These are phyloP conservation scores for Drosophila trichaetosa DNA, from an alignment of 2,888 invertebrate species.

Conservation along the genomic window DNA sequence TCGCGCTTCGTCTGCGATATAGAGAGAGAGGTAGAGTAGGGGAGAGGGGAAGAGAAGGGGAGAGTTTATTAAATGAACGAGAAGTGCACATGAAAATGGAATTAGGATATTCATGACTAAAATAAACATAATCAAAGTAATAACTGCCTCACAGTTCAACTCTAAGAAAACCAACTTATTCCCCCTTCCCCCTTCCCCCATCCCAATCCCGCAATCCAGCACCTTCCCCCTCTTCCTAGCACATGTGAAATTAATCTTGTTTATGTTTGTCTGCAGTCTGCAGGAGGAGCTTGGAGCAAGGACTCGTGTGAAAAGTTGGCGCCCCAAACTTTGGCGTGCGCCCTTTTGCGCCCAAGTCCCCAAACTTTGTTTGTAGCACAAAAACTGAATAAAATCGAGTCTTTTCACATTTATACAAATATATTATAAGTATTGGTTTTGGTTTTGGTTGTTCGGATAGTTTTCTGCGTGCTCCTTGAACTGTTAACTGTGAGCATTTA, in stretches of 20 bases:
- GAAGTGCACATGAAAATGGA: slow-evolving; percentile 72
- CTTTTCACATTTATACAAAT: slow-evolving; percentile 45
- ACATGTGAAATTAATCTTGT: slow-evolving; percentile 82
- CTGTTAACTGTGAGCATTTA: slow-evolving; percentile 62
- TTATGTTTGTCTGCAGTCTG: slow-evolving; percentile 64
- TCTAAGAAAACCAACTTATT: not conserved
- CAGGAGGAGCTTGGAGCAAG: slow-evolving; percentile 25
- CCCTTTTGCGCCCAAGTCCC: slow-evolving; percentile 41
- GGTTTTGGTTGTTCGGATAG: slow-evolving; percentile 38
- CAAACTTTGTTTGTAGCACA: slow-evolving; percentile 38
- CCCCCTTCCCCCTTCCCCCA: slow-evolving; percentile 1
- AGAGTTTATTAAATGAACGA: slow-evolving; percentile 71
- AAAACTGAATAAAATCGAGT: slow-evolving; percentile 75
- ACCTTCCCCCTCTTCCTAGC: slow-evolving; percentile 11
- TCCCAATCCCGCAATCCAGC: too few relatives aligned
- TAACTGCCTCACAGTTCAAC: slow-evolving; percentile 52
- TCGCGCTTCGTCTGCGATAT: slow-evolving; percentile 52
- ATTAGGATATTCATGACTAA: slow-evolving; percentile 76
- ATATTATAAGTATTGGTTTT: slow-evolving; percentile 32
- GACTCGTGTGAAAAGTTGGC: slow-evolving; percentile 69
- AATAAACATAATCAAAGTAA: slow-evolving; percentile 80
- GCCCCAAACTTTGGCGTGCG: slow-evolving; percentile 51
- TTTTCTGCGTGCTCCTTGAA: slow-evolving; percentile 50
- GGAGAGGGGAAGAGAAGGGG: not conserved
- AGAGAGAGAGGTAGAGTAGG: not conserved